Evolutionary conservation across 2,797 vertebrate genomes (phyloP), one percentile per base, ranked within the genome.

Genomic region (Anolis apletophallus): DNA sequence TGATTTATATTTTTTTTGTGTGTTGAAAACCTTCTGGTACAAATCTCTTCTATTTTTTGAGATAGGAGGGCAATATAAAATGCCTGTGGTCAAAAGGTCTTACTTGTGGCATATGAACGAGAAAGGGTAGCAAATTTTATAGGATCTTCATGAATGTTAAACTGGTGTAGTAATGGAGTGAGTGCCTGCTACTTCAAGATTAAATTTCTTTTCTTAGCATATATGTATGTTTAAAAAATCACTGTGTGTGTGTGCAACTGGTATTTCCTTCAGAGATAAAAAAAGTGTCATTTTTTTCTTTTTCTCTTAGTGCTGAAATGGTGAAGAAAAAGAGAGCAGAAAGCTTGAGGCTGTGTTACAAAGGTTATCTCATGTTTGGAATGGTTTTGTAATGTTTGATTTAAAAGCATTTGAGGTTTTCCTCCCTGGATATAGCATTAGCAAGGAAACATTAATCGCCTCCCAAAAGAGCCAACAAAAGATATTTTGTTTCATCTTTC

Each of bases 321-420:
- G 5, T 55, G 34, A 79, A 90, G 81, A 85, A 59, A 68, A 34
- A 85, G 50, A 86, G n/a, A 64, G 61, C 61, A 64, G 91, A 85
- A 57, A 87, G 67, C 92, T 91, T 91, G 52, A 88, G 89, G 84
- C n/a, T 91, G 75, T 93, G 75, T 82, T 92, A 92, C 90, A 74
- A 85, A 92, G 88, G 84, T 94, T 94, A 92, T 93, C 52, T 68
- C 57, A 81, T 52, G 84, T 90, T 90, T 92, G 91, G 83, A 94
- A 93, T 76, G 87, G 54, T 91, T 93, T 84, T 61, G 74, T 88
- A 94, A 69, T 0, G 0, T 92, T 93, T 91, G 54, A 40, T 88
- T 46, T 90, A 87, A 80, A 96, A 93, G 72, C 40, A 88, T 93
- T 94, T 93, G 73, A 95, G 91, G 52, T 89, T 57, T 85, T 88